Conservation (phyloP, 2,888 invertebrate genomes). For the Amblyjoppa proteus region DNA sequence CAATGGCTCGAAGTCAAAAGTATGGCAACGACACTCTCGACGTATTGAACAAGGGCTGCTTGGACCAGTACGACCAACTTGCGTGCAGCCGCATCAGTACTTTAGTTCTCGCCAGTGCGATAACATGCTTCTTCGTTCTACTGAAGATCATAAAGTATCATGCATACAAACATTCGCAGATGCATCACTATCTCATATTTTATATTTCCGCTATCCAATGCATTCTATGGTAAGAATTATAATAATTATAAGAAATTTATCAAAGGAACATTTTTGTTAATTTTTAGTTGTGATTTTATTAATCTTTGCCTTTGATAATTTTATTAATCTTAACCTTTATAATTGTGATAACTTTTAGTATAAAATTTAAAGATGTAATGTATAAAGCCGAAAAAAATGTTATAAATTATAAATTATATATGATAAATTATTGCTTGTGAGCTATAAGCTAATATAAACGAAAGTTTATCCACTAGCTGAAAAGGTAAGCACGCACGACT, state of each 20-base stretch:
- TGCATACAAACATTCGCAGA: conserved; percentile 84
- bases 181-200: conserved; percentile 86
- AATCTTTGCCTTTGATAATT: too few relatives aligned
- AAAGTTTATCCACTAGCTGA: background rate
- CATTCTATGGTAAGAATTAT: conserved; percentile 83
- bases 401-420: background rate
- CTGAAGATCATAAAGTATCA: conserved; percentile 85
- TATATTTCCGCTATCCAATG: conserved; percentile 85
- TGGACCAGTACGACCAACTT: conserved; percentile 83
- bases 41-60: conserved; percentile 84
- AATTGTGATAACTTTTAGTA: background rate
- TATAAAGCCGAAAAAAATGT: background rate
- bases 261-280: background rate
- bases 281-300: background rate
- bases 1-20: conserved; percentile 77
- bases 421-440: too few relatives aligned
- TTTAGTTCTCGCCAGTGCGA: conserved; percentile 83
- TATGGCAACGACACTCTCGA: conserved; percentile 84
- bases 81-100: conserved; percentile 85
- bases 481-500: background rate
- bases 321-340: too few relatives aligned
- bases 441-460: background rate
- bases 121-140: conserved; percentile 82
- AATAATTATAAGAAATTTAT: background rate
- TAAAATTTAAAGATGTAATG: background rate